Base-by-base conservation (phyloP, 2,797 vertebrate genomes). In the Ambastaia sidthimunki region DNA sequence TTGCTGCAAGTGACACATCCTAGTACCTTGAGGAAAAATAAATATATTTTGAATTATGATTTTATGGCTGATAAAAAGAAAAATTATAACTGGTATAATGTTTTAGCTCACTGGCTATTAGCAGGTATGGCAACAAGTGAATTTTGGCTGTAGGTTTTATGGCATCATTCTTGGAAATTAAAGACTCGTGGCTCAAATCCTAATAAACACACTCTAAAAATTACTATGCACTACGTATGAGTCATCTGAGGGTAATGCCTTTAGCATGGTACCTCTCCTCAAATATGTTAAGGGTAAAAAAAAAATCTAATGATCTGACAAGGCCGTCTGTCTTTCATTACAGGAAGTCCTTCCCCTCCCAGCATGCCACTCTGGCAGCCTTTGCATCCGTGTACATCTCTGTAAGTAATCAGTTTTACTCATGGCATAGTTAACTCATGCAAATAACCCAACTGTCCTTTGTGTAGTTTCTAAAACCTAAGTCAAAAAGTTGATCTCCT, bases 291-390 rank as follows among this genome's bases (percentile, higher is more conserved):
- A 79, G 59, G 71, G 57, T 71, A 2, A 21, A 7, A 78, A 65
- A 50, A 63, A 6, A 13, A 63, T 23, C 55, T 41, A 44, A 44
- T 31, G 50, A 44, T 47, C 34, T 71, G 13, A 48, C 23, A 48
- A 31, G 41, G 23, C 37, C 21, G 28, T 78, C 47, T 71, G 34
- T 73, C 34, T 90, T 92, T 86, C 87, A 89, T 95, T 94, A 85
- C 95, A 99, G 98, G 86, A 99, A 99, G 85, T 98, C 97, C 73
- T 99, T 99, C 81, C 98, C 98, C n/a, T 99, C 97, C 48, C 97
- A 99, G 91, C 98, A 99, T 16, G 98, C 98, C 3, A 99, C 97
- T 31, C 93, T 99, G 0, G 97, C 97, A 84, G 96, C 98, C 67
- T 99, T 99, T 68, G 97, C 98, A 31, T 97, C 98, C 41, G 97